phyloP scores from a whole-genome alignment of 2,797 vertebrate species.

The Notamacropus eugenii region DNA sequence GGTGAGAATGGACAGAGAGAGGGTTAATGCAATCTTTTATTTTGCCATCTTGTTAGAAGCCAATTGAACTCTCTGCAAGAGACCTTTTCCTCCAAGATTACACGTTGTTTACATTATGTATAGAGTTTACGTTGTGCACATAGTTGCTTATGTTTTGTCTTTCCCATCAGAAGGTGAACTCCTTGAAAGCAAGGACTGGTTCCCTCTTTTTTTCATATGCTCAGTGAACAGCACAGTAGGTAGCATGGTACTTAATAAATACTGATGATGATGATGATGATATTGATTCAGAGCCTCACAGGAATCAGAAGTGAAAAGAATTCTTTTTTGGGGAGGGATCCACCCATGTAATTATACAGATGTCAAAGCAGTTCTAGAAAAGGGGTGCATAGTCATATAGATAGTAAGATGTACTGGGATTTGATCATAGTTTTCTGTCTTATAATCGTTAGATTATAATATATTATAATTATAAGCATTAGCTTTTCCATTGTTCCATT shows the following conservation, averaged over 20 bases:
- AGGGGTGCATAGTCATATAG: neutral
- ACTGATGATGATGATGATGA: neutral
- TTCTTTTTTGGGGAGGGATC: neutral
- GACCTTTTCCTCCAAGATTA: neutral
- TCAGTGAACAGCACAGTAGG: neutral
- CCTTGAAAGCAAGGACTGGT: neutral
- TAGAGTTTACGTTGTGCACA: neutral
- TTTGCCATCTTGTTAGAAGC: neutral
- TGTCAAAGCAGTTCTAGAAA: neutral
- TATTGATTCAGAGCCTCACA: neutral
- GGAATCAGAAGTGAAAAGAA: neutral
- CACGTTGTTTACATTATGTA: neutral
- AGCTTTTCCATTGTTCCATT: neutral
- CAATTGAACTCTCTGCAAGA: too few species aligned
- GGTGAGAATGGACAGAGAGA: neutral
- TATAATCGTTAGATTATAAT: too few species aligned
- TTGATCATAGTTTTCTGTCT: neutral
- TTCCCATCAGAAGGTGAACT: neutral
- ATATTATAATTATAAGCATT: too few species aligned
- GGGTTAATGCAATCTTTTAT: neutral
- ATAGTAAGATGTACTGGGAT: neutral
- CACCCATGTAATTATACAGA: neutral
- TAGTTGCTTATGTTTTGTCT: neutral
- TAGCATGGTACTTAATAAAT: neutral
- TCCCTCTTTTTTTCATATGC: neutral